Conservation (phyloP, 2,888 invertebrate species). For the Melinaea menophilus region DNA sequence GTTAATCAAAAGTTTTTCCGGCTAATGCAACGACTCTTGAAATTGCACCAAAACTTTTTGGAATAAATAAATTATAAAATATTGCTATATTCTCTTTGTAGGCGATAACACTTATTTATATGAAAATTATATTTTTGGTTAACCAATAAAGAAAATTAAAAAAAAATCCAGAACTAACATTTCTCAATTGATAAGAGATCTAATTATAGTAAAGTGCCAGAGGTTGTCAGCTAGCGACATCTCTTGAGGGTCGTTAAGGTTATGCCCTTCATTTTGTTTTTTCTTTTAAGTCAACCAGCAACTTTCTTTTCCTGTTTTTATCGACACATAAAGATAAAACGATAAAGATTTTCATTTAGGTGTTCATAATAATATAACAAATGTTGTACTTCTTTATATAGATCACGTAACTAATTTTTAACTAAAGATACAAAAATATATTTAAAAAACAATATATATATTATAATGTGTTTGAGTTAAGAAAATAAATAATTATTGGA, state of each 20-base stretch:
- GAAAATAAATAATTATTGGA: too few species aligned
- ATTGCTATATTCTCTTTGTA: background rate
- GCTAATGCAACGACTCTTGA: slow-evolving; percentile 42
- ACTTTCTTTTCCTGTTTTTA: slow-evolving; percentile 48
- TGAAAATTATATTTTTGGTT: too few species aligned
- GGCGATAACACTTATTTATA: too few species aligned
- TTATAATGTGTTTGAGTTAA: too few species aligned
- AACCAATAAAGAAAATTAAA: too few species aligned
- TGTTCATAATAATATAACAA: too few species aligned
- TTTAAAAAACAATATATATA: too few species aligned
- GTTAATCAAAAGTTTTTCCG: slow-evolving; percentile 59
- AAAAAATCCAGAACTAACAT: background rate
- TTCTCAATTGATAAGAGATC: slow-evolving; percentile 19
- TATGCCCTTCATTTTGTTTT: slow-evolving; percentile 61
- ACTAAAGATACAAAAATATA: too few species aligned
- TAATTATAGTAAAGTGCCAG: slow-evolving; percentile 61
- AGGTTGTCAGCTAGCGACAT: slow-evolving; percentile 67
- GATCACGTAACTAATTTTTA: too few species aligned
- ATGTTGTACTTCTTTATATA: too few species aligned
- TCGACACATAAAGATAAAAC: slow-evolving; percentile 2
- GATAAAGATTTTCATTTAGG: too few species aligned
- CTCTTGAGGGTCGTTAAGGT: slow-evolving; percentile 64
- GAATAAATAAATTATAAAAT: slow-evolving; percentile 28
- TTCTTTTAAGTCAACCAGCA: slow-evolving; percentile 65
- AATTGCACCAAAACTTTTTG: slow-evolving; percentile 39